Conservation (phyloP, 2,888 invertebrate species). For the Oxyteleia sp. region DNA sequence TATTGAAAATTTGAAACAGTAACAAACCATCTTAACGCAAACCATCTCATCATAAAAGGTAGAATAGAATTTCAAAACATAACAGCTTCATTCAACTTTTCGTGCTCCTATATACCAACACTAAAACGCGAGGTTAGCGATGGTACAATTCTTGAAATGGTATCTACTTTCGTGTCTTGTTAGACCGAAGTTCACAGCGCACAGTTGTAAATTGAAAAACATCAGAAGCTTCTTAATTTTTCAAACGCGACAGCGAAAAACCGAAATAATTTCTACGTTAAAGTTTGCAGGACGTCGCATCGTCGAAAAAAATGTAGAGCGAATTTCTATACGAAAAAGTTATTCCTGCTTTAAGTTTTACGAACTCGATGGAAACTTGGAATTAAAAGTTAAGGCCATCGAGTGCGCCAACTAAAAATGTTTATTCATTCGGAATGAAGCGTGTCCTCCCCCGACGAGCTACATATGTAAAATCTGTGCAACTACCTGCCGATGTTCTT, state of each 20-base stretch:
- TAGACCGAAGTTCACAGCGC: background rate
- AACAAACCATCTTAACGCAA: too few species aligned
- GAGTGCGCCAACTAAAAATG: slow-evolving; percentile 17
- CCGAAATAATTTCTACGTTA: slow-evolving; percentile 5
- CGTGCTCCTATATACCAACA: background rate
- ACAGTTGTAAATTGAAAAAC: slow-evolving; percentile 2
- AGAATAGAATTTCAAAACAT: background rate
- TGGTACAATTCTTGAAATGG: slow-evolving; percentile 1
- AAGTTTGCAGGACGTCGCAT: background rate
- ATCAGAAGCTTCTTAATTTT: slow-evolving; percentile 1
- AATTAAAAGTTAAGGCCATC: slow-evolving; percentile 27
- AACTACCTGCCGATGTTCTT: slow-evolving; percentile 22
- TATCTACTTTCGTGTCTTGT: slow-evolving; percentile 1
- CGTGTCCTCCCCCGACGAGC: slow-evolving; percentile 2
- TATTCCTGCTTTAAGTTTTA: slow-evolving; percentile 8
- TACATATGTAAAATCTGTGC: slow-evolving; percentile 23
- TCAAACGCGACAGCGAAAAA: background rate
- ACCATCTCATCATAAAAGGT: background rate
- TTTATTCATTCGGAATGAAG: slow-evolving; percentile 9
- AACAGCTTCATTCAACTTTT: background rate
- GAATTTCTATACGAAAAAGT: background rate
- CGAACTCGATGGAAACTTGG: slow-evolving; percentile 4
- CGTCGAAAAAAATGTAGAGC: background rate
- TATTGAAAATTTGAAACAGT: too few species aligned
- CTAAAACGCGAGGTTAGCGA: background rate